Evolutionary conservation across 2,113 vertebrate species (phyloP), one percentile per base, ranked within the genome.

Genomic region (Thunnus maccoyii): DNA sequence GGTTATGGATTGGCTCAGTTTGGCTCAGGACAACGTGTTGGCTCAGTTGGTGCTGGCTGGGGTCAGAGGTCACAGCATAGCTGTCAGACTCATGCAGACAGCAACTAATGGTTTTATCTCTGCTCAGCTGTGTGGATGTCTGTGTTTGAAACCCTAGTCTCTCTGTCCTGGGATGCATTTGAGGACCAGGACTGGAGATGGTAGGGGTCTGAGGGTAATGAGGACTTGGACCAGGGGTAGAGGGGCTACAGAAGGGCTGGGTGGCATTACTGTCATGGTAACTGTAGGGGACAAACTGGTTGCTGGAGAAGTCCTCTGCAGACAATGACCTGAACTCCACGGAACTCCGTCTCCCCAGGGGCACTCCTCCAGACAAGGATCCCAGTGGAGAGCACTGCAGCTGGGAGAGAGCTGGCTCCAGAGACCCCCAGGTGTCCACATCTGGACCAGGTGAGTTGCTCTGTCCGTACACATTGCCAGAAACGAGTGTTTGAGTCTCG

Each of bases 371-470:
- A 4, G 88, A 80, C 14, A 20, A 0, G 54, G 57, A 72, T 30
- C 61, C 78, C 79, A 83, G 71, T 0, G 55, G 32, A 0, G 75
- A 16, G 14, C 78, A 72, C 30, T 84, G 82, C 1, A 77, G 61
- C 72, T 86, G 88, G 82, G 91, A 63, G 22, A 22, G 22, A 22
- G 22, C 93, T 62, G 94, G 94, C 84, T 92, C 92, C 80, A 64
- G 58, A 15, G 67, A 8, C n/a, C 71, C 66, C 84, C 82, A 85
- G 44, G 52, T 6, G 44, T 76, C 72, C 64, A 72, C 63, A 41
- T 2, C 70, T 0, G 11, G 22, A 51, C 63, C 60, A 18, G 62
- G 41, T 0, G 18, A 1, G 22, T 72, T 52, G 3, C 7, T 56
- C 5, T 80, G 77, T 4, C 44, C 65, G 20, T 46, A 84, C 25